A percentile compares a stretch with the other conserved stretches of the same genome.
phyloP scores from a whole-genome alignment of 2,888 invertebrate genomes.

The Cheilosia pagana region DNA sequence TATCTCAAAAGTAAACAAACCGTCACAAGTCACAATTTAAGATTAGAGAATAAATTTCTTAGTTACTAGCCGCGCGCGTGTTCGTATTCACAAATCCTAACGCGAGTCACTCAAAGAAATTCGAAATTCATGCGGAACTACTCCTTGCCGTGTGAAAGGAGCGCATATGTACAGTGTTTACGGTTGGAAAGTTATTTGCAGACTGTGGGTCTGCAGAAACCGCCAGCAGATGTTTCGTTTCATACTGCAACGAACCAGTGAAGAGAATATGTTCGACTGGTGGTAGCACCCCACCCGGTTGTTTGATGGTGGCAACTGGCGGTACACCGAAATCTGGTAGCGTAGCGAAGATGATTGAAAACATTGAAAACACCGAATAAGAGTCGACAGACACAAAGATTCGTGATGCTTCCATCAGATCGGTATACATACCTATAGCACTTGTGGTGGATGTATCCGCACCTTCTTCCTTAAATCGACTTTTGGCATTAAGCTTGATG shows the following conservation, averaged over 20 bases:
- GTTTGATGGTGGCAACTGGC: constrained; percentile 1
- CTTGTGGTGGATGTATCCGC: neutral
- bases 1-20: constrained; percentile 59
- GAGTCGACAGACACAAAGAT: constrained; percentile 21
- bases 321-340: constrained; percentile 15
- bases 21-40: constrained; percentile 39
- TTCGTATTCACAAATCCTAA: constrained; percentile 8
- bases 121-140: constrained; percentile 22
- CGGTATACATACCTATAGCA: neutral
- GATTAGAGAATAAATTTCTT: constrained; percentile 13
- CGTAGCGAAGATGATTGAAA: constrained; percentile 23
- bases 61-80: constrained; percentile 18
- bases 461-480: constrained; percentile 36
- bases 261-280: constrained; percentile 64
- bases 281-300: constrained; percentile 33
- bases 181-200: constrained; percentile 68
- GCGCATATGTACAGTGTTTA: constrained; percentile 47
- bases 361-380: constrained; percentile 37
- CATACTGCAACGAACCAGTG: constrained; percentile 38
- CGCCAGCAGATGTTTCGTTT: constrained; percentile 34
- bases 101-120: neutral
- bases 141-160: constrained; percentile 28
- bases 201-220: constrained; percentile 64
- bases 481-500: constrained; percentile 42
- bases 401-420: constrained; percentile 26